These are phyloP conservation scores for Stramonita haemastoma DNA, from an alignment of 2,888 invertebrate species.

Conservation along the genomic window DNA sequence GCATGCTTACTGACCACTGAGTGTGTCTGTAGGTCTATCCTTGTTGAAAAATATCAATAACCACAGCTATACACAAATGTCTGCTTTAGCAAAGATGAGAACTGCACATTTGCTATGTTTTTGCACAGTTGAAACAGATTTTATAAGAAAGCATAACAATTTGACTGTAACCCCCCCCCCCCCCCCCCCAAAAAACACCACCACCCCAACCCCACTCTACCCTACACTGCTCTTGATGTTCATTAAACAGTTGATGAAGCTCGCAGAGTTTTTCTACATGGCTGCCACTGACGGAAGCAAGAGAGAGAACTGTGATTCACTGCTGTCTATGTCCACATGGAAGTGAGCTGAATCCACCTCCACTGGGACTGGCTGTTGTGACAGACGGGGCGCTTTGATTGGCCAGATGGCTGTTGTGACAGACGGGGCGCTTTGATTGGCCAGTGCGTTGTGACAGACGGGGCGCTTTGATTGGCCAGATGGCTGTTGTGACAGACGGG, in stretches of 20 bases:
- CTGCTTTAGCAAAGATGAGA: too few species aligned
- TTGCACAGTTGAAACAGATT: too few species aligned
- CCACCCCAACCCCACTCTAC: background rate
- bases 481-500: too few species aligned
- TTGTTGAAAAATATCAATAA: too few species aligned
- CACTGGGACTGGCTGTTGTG: constrained; percentile 54
- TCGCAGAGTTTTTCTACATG: constrained; percentile 43
- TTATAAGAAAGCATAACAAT: background rate
- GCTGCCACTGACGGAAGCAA: constrained; percentile 51
- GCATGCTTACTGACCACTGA: too few species aligned
- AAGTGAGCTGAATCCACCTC: constrained; percentile 54
- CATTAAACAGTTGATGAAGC: background rate
- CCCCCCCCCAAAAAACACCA: too few species aligned
- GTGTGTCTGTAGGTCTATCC: too few species aligned
- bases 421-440: too few species aligned
- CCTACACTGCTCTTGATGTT: constrained; percentile 10
- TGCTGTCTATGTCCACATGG: constrained; percentile 51
- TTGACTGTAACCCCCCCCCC: background rate
- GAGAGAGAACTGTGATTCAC: constrained; percentile 48
- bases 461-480: too few species aligned
- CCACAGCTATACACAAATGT: too few species aligned
- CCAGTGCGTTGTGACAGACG: too few species aligned
- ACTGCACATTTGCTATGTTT: too few species aligned
- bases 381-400: constrained; percentile 57
- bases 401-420: constrained; percentile 72